Conservation (phyloP, 2,113 vertebrate genomes). For the Melierax canorus region DNA sequence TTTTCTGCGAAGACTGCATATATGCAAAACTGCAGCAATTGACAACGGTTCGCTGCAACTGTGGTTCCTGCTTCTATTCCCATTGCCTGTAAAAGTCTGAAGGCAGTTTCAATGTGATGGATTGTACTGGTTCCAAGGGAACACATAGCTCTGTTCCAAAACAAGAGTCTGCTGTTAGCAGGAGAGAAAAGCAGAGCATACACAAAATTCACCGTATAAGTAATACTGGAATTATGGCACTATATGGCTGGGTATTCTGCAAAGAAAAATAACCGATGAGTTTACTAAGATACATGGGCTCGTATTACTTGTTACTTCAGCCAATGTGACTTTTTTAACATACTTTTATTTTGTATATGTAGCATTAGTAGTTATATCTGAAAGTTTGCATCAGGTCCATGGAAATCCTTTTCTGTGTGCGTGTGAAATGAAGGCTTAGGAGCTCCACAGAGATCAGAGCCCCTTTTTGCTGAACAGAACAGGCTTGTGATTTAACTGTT, state of each 20-base stretch:
- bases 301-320: neutral
- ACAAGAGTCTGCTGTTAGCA: neutral
- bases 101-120: neutral
- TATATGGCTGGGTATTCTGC: neutral
- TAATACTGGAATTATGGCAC: neutral
- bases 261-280: neutral
- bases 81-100: neutral
- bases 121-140: neutral
- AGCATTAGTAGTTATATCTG: neutral
- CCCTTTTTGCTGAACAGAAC: neutral
- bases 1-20: neutral
- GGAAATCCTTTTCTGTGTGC: neutral
- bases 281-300: neutral
- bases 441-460: neutral
- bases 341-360: neutral
- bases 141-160: neutral
- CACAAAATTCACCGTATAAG: neutral
- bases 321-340: accelerated
- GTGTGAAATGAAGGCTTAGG: neutral
- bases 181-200: neutral
- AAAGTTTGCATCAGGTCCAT: neutral
- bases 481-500: neutral
- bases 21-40: neutral
- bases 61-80: neutral
- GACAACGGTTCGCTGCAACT: neutral